Conservation (phyloP, 2,797 vertebrate genomes). For the Xenops minutus region DNA sequence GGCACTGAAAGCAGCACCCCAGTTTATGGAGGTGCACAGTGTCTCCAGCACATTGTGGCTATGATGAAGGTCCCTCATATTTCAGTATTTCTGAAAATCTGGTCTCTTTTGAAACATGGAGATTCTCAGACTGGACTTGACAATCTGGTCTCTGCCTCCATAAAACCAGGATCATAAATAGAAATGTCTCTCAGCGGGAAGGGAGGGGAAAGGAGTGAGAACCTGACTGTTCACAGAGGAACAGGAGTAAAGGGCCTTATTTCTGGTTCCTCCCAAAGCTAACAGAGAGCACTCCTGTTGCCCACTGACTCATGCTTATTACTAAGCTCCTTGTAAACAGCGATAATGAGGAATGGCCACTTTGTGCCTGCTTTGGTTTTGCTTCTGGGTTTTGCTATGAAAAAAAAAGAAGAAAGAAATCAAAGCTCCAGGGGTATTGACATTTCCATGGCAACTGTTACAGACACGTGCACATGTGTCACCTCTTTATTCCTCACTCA, state of each 20-base stretch:
- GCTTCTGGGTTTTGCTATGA: background rate
- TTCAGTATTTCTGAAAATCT: background rate
- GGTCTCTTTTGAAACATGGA: background rate
- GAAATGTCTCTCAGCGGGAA: accelerated
- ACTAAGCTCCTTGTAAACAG: background rate
- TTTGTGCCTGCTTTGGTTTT: accelerated
- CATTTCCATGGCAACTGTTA: background rate
- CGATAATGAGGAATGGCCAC: accelerated
- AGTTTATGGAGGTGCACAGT: background rate
- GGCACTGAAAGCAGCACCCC: background rate
- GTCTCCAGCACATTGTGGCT: background rate
- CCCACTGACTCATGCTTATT: background rate
- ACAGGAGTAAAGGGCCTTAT: background rate
- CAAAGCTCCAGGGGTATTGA: background rate
- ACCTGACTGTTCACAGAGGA: background rate
- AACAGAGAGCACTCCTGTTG: background rate
- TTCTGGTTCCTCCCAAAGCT: background rate
- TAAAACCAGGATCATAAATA: background rate
- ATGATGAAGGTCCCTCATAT: background rate
- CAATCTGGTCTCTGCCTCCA: background rate
- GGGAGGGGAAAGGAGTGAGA: background rate
- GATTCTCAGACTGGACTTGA: background rate
- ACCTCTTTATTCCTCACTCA: background rate
- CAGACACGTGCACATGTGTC: accelerated
- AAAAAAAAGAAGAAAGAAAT: background rate